Percentiles rank a stretch among this genome's conserved stretches.
These are phyloP conservation scores for Pseudomyrmex sp. DNA, from an alignment of 1,140 invertebrate species.

Conservation along the genomic window DNA sequence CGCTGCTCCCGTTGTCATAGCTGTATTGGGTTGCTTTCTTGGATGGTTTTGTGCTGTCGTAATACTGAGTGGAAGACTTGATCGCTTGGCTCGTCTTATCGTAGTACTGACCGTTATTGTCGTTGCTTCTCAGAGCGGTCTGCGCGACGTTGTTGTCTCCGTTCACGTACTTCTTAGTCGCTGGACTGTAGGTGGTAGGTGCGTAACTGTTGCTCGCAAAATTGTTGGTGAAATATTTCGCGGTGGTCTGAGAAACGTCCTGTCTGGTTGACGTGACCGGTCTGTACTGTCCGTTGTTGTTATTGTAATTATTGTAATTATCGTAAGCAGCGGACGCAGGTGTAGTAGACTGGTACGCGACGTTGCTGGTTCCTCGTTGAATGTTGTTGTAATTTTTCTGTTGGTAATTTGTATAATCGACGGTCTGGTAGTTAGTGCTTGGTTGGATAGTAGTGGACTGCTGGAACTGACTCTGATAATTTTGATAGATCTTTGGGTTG, in stretches of 20 bases:
- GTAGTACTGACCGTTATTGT: conserved; percentile 71
- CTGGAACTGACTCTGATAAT: conserved; percentile 71
- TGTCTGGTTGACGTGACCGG: conserved; percentile 67
- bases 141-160: conserved; percentile 60
- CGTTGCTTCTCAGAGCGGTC: conserved; percentile 50
- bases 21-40: conserved; percentile 81
- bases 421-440: conserved; percentile 78
- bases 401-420: conserved; percentile 78
- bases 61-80: conserved; percentile 76
- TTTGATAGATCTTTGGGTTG: conserved; percentile 70
- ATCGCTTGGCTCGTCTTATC: conserved; percentile 72
- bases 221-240: conserved; percentile 81
- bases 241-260: conserved; percentile 70
- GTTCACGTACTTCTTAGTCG: conserved; percentile 77
- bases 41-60: conserved; percentile 78
- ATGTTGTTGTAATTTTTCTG: conserved; percentile 80
- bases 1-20: conserved; percentile 75
- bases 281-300: conserved; percentile 73
- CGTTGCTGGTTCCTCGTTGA: conserved; percentile 77
- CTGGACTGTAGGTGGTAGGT: conserved; percentile 84
- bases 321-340: conserved; percentile 73
- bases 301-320: conserved; percentile 73
- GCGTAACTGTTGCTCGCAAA: conserved; percentile 84
- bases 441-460: conserved; percentile 78
- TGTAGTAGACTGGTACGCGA: conserved; percentile 78